Evolutionary conservation across 2,888 invertebrate genomes (phyloP), one percentile per base, ranked within the genome.

Genomic region (Drosophila niveifrons): DNA sequence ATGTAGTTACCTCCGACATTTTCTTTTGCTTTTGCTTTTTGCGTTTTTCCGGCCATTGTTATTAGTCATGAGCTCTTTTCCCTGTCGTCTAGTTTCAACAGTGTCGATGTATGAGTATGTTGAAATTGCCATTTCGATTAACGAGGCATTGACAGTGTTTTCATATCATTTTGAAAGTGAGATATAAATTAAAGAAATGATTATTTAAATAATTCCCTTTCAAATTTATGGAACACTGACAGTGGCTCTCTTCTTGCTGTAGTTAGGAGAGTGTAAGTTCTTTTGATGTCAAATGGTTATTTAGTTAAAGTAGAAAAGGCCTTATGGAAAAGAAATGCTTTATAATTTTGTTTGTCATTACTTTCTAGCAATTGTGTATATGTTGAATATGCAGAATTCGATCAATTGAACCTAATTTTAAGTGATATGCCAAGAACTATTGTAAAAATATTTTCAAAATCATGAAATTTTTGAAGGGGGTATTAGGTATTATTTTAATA

Each of bases 1-100:
- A 44, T 18, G 44, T 44, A 66, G 79, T 79, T 75, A 82, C 59
- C 73, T 59, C 74, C 59, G 62, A 48, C 17, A 58, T 62, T 39
- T 46, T 48, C 39, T 23, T 46, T 48, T 47, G 15, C n/a, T 10
- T 48, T 62, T 23, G 56, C 59, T 6, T 23, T 46, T 48, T 47
- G 18, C 15, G 8, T 48, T 62, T 29, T 59, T 62, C 9, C 11
- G n/a, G 2, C 56, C 29, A 58, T 58, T 65, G 50, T 66, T 50
- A 43, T 56, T 17, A 39, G 52, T 63, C 48, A 43, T 63, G 48
- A 63, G 53, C 62, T 70, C 65, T 66, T 67, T 77, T 72, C 55
- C 57, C 59, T 58, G 51, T 63, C 62, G 47, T 39, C 47, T 56
- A 31, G 8, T 53, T 55, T 58, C 46, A 23, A 18, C 18, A 10